Percentiles rank a stretch among this genome's conserved stretches.
Evolutionary conservation across 2,888 invertebrate genomes (phyloP).

Genomic region (Adelphocoris suturalis): DNA sequence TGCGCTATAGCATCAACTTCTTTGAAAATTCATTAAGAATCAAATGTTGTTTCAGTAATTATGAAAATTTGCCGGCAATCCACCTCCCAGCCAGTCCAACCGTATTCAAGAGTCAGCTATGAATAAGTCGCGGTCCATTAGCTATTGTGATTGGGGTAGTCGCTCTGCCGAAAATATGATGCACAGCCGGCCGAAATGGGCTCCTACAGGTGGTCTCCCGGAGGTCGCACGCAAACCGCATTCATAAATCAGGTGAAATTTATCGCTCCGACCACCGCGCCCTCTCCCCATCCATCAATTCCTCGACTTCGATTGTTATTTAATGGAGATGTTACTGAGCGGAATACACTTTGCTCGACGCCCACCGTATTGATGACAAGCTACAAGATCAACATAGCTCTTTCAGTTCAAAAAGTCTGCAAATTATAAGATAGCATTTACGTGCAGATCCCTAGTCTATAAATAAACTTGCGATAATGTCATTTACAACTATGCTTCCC

Average conservation of each 20-base stretch:
- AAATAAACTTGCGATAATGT: no score
- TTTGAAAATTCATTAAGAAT: no score
- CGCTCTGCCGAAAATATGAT: constrained; percentile 49
- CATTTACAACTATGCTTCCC: no score
- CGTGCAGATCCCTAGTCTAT: no score
- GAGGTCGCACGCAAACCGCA: background rate
- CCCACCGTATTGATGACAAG: no score
- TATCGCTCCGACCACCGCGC: background rate
- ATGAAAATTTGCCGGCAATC: no score
- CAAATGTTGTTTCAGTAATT: no score
- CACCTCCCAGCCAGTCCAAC: background rate
- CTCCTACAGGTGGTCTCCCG: constrained; percentile 35
- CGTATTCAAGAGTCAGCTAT: background rate
- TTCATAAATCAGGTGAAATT: background rate
- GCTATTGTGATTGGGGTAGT: constrained; percentile 48
- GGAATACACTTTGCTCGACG: background rate
- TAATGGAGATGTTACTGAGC: background rate
- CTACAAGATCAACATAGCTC: no score
- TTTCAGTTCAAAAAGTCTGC: no score
- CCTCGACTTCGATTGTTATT: background rate
- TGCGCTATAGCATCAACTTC: no score
- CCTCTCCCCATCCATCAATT: background rate
- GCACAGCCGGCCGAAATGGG: background rate
- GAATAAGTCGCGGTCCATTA: constrained; percentile 47
- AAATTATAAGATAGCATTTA: no score